These are phyloP conservation scores for Pocillopora meandrina DNA, from an alignment of 92 coral and sea anemone genomes.

Conservation along the genomic window DNA sequence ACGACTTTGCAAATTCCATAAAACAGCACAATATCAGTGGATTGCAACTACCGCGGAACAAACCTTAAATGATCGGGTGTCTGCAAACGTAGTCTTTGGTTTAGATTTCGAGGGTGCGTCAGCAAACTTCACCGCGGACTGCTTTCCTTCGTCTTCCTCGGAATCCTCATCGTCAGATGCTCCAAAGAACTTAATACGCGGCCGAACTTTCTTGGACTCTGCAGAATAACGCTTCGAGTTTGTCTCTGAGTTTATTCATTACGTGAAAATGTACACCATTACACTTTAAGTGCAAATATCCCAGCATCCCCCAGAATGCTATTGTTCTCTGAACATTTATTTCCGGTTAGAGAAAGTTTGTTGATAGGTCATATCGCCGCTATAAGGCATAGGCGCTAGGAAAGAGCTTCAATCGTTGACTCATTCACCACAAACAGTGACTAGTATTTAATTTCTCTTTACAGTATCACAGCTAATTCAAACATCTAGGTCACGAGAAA, in stretches of 20 bases:
- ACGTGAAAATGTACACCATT: too few relatives aligned
- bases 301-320: too few relatives aligned
- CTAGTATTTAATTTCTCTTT: neutral
- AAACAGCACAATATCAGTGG: neutral
- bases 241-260: neutral
- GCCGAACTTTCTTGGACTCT: constrained; percentile 33
- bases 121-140: constrained; percentile 28
- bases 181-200: constrained; percentile 59
- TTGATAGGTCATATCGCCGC: neutral
- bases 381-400: neutral
- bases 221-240: neutral
- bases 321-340: too few relatives aligned
- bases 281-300: too few relatives aligned
- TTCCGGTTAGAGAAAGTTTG: too few relatives aligned
- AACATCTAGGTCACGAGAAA: too few relatives aligned
- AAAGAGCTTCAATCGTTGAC: neutral
- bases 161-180: constrained; percentile 62
- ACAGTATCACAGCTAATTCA: too few relatives aligned
- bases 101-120: constrained; percentile 38
- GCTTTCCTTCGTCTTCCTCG: constrained; percentile 18
- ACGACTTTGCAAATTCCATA: neutral
- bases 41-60: neutral
- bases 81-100: constrained; percentile 13
- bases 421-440: neutral
- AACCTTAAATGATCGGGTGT: constrained; percentile 11